phyloP scores from a whole-genome alignment of 2,888 invertebrate species.

The Phymatocera aterrima region DNA sequence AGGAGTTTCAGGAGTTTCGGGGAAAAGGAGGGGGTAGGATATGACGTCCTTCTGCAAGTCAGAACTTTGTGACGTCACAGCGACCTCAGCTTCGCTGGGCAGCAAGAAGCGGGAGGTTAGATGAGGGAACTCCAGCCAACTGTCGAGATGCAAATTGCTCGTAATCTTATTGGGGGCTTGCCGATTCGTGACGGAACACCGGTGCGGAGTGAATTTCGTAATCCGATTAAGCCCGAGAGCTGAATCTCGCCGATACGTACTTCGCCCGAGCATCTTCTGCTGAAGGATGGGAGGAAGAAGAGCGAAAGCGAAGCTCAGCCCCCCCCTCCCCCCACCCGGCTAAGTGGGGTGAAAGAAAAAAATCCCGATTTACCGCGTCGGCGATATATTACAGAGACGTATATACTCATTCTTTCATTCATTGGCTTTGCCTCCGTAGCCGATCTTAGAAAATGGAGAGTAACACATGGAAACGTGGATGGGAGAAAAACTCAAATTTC shows the following conservation, averaged over 20 bases:
- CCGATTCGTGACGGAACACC: constrained; percentile 43
- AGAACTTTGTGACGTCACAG: constrained; percentile 35
- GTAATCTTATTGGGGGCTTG: constrained; percentile 43
- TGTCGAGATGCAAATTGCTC: constrained; percentile 44
- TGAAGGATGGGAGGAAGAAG: not conserved
- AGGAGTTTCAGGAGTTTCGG: not conserved
- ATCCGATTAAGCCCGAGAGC: constrained; percentile 39
- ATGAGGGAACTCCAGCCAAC: constrained; percentile 19
- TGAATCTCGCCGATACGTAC: constrained; percentile 24
- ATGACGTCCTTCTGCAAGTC: constrained; percentile 30
- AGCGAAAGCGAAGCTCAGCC: not conserved
- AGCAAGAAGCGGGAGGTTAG: not conserved
- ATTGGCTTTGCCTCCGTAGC: not conserved
- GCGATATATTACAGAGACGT: not conserved
- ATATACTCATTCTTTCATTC: not conserved
- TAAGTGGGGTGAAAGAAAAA: not conserved
- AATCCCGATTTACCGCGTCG: not conserved
- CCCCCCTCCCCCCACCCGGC: not conserved
- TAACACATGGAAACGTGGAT: not conserved
- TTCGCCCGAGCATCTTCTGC: not conserved
- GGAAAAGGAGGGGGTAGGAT: not conserved
- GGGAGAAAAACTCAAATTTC: not conserved
- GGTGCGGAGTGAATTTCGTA: constrained; percentile 43
- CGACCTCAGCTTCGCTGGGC: constrained; percentile 25
- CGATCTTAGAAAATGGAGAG: not conserved